A percentile compares a stretch with the other conserved stretches of the same genome.
Evolutionary conservation across 2,888 invertebrate species (phyloP).

Genomic region (Periphyllus acericola): DNA sequence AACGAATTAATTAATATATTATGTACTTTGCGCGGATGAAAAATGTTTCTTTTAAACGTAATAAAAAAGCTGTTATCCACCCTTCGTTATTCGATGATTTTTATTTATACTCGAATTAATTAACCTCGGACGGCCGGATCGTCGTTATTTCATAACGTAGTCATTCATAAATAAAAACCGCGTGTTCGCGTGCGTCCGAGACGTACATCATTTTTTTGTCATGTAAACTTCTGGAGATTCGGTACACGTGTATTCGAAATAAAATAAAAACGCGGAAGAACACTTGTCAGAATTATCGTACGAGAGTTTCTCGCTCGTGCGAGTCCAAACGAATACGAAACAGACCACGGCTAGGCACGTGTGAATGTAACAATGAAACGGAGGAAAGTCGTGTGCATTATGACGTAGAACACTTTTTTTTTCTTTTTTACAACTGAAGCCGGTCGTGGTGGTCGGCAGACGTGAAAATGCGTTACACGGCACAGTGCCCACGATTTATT

Average conservation of each 20-base stretch:
- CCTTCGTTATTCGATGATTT: neutral
- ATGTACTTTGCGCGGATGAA: neutral
- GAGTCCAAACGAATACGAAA: too few relatives aligned
- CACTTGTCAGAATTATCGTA: too few relatives aligned
- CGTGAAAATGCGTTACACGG: too few relatives aligned
- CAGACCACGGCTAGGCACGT: too few relatives aligned
- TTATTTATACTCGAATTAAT: conserved; percentile 11
- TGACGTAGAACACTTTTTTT: too few relatives aligned
- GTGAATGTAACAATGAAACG: too few relatives aligned
- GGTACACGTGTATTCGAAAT: neutral
- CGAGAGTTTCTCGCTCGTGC: too few relatives aligned
- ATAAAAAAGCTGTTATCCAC: conserved; percentile 1
- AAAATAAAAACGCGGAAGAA: neutral
- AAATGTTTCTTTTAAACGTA: conserved; percentile 32
- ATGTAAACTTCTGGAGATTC: neutral
- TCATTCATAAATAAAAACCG: neutral
- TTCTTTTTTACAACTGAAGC: too few relatives aligned
- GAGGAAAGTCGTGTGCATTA: too few relatives aligned
- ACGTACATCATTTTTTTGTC: neutral
- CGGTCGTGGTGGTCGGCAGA: too few relatives aligned
- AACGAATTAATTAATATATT: conserved; percentile 25
- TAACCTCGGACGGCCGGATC: neutral
- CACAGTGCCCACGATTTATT: too few relatives aligned
- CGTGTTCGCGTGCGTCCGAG: neutral
- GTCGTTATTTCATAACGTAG: conserved; percentile 8